Conservation (phyloP, 1,140 invertebrate species). For the Hestina assimilis region DNA sequence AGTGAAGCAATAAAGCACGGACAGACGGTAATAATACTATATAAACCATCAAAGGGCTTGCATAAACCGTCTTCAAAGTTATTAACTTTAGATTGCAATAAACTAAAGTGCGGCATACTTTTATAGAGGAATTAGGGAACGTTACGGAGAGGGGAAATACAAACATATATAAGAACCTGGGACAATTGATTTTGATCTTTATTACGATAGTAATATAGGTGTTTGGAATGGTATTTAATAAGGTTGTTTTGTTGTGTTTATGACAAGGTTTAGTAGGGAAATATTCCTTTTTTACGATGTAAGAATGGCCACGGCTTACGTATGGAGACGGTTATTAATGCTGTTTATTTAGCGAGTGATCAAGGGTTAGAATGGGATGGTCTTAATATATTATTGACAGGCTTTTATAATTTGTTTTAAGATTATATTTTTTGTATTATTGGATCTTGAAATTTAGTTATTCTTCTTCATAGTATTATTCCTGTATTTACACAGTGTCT, state of each 20-base stretch:
- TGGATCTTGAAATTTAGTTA: too few relatives aligned
- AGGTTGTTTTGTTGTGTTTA: constrained; percentile 57
- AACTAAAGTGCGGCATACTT: constrained; percentile 70
- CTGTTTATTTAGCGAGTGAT: constrained; percentile 53
- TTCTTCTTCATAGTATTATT: too few relatives aligned
- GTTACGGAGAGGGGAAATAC: constrained; percentile 39
- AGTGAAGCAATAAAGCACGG: constrained; percentile 32
- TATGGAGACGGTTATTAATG: constrained; percentile 63
- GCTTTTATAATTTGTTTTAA: background rate
- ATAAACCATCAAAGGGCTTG: constrained; percentile 49
- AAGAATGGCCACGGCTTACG: constrained; percentile 62
- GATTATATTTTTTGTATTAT: too few relatives aligned
- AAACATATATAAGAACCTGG: constrained; percentile 9
- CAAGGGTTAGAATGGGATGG: constrained; percentile 5
- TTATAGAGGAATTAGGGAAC: constrained; percentile 68
- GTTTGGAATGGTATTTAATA: constrained; percentile 8
- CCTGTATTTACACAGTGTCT: too few relatives aligned
- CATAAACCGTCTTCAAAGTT: constrained; percentile 55
- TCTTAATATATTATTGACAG: constrained; percentile 11
- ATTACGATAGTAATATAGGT: constrained; percentile 14
- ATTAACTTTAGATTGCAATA: constrained; percentile 75
- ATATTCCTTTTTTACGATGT: constrained; percentile 73
- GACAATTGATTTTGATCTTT: constrained; percentile 34
- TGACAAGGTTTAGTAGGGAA: constrained; percentile 67
- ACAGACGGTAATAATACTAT: constrained; percentile 42